These are phyloP conservation scores for Hermetia illucens DNA, from an alignment of 1,140 invertebrate species.

Conservation along the genomic window DNA sequence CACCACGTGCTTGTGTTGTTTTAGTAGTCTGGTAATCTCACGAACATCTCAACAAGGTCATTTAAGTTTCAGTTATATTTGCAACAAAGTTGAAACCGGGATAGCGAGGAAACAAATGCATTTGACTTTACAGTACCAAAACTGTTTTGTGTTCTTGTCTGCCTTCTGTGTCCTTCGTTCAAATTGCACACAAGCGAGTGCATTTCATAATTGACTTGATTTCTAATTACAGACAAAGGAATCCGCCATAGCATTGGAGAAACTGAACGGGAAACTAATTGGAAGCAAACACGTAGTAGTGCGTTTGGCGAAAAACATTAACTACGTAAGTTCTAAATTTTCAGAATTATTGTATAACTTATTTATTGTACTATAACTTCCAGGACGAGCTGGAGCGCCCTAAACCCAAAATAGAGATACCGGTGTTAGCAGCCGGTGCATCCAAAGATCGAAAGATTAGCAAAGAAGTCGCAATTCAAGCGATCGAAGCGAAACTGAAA, in stretches of 20 bases:
- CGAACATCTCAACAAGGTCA: too few relatives aligned
- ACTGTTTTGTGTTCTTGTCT: too few relatives aligned
- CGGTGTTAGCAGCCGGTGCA: conserved; percentile 52
- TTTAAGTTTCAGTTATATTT: too few relatives aligned
- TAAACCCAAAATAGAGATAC: conserved; percentile 58
- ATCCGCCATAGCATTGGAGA: conserved; percentile 47
- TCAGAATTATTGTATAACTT: not conserved
- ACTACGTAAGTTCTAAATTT: conserved; percentile 38
- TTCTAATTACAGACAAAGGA: conserved; percentile 36
- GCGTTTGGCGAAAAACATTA: conserved; percentile 64
- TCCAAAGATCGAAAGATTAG: conserved; percentile 57
- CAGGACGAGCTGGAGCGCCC: conserved; percentile 58
- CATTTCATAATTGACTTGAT: not conserved
- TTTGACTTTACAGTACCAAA: too few relatives aligned
- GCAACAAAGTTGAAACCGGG: too few relatives aligned
- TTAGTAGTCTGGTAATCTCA: too few relatives aligned
- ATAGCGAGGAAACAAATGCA: too few relatives aligned
- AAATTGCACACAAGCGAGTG: too few relatives aligned
- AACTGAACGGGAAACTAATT: conserved; percentile 58
- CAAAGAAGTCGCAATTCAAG: conserved; percentile 63
- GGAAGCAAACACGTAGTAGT: conserved; percentile 63
- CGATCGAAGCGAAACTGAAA: conserved; percentile 76
- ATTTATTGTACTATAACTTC: conserved; percentile 9
- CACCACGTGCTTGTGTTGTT: too few relatives aligned
- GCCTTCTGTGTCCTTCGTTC: too few relatives aligned